Evolutionary conservation across 2,888 invertebrate species (phyloP).

Genomic region (Drosophila neonasuta): DNA sequence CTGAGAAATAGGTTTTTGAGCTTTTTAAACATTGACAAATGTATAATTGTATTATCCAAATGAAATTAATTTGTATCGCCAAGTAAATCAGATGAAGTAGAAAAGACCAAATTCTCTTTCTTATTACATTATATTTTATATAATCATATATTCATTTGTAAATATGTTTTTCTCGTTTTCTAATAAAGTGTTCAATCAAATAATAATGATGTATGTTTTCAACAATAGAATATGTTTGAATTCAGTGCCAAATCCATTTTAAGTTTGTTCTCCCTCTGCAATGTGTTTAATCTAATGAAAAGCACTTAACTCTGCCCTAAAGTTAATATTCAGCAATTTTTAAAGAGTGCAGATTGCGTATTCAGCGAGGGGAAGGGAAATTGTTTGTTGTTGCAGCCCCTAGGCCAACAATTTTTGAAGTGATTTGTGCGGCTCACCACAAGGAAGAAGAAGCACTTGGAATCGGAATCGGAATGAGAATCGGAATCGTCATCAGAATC

Average conservation of each 20-base stretch:
- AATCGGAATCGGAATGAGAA: constrained; percentile 17
- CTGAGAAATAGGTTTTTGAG: no score
- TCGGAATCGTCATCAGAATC: constrained; percentile 19
- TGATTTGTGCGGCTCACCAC: constrained; percentile 64
- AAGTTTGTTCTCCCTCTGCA: neutral
- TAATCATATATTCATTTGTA: neutral
- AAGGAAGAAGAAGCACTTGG: constrained; percentile 23
- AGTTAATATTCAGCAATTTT: constrained; percentile 42
- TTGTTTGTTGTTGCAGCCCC: constrained; percentile 10
- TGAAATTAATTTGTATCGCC: no score
- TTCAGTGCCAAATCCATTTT: no score
- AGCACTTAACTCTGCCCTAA: constrained; percentile 53
- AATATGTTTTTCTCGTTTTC: no score
- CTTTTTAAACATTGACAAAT: no score
- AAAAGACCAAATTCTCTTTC: no score
- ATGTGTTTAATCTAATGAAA: constrained; percentile 36
- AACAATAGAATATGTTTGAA: no score
- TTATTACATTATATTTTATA: neutral
- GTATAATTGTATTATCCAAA: no score
- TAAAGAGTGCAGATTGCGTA: constrained; percentile 40
- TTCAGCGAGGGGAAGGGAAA: constrained; percentile 15
- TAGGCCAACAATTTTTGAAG: constrained; percentile 55
- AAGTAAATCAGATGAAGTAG: no score
- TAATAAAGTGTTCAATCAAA: no score
- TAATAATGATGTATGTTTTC: no score